Base-by-base conservation (phyloP, 64 coral and sea anemone genomes). In the Cladopsammia gracilis region DNA sequence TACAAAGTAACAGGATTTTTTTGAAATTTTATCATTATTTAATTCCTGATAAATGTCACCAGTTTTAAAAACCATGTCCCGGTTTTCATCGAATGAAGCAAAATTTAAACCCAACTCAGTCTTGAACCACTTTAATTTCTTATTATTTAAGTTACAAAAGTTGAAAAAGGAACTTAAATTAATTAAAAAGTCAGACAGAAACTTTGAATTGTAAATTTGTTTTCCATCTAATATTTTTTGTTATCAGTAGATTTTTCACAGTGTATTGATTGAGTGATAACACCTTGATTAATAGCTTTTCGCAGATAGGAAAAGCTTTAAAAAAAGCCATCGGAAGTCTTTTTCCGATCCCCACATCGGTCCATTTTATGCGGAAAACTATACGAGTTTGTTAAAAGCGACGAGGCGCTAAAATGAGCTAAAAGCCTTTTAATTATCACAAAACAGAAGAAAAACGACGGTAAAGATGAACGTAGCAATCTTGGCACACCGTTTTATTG, bases 201-300 rank as follows among this genome's bases (percentile, higher is more conserved):
- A 77, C 16, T 64, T 82, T 84, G 61, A 84, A 84, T 84, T 84
- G 66, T 84, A 67, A 84, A 84, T 84, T 84, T 68, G 61, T 47
- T 9, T 68, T 68, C 62, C 80, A 64, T 84, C 62, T 67, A 84
- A 84, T 84, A 84, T 56, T 84, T 84, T 64, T 59, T 68, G 80
- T 84, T 84, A 84, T 84, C 80, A 13, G 62, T 68, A n/a, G 10
- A 43, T 84, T 84, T 64, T 64, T 64, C 43, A 24, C 57, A 15
- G 15, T 64, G 46, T 67, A 46, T 47, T 67, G 80, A 84, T 84
- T 12, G 45, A 67, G 45, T 20, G 80, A 84, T 84, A 84, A 68
- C 61, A 50, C 45, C 80, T 67, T 67, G 80, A 82, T 82, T 62
- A 82, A 82, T 75, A 44, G 52, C 34, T 79, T 58, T 79, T 79